These are phyloP conservation scores for Tragulus kanchil DNA, from an alignment of 2,113 vertebrate species.

Conservation along the genomic window DNA sequence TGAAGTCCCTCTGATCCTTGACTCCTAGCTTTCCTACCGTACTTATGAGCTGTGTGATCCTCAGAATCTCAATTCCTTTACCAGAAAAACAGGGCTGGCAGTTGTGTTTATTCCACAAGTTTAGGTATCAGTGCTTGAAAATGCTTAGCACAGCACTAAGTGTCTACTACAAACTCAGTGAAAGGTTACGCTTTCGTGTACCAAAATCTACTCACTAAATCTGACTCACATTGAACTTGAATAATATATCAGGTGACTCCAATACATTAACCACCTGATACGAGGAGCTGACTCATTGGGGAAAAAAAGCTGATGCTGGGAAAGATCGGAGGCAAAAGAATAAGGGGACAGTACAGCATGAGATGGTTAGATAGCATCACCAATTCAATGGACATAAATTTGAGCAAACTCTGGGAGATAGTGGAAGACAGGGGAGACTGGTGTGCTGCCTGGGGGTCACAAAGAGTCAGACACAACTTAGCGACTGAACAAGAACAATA, in stretches of 20 bases:
- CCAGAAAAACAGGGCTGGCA: background rate
- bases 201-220: background rate
- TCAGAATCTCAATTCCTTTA: background rate
- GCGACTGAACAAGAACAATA: background rate
- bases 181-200: background rate
- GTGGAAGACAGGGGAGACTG: background rate
- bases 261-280: background rate
- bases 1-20: background rate
- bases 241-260: background rate
- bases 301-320: background rate
- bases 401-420: background rate
- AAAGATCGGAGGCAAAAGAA: background rate
- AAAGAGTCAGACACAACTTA: background rate
- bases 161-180: background rate
- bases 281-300: background rate
- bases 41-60: background rate
- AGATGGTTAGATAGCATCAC: background rate
- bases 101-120: background rate
- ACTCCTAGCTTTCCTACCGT: background rate
- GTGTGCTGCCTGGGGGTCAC: background rate
- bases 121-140: background rate
- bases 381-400: background rate
- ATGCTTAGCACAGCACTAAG: background rate
- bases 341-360: background rate
- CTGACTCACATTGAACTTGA: background rate